Percentiles rank a stretch among this genome's conserved stretches.
phyloP scores from a whole-genome alignment of 2,113 vertebrate species.

The Chaenogobius annularis region DNA sequence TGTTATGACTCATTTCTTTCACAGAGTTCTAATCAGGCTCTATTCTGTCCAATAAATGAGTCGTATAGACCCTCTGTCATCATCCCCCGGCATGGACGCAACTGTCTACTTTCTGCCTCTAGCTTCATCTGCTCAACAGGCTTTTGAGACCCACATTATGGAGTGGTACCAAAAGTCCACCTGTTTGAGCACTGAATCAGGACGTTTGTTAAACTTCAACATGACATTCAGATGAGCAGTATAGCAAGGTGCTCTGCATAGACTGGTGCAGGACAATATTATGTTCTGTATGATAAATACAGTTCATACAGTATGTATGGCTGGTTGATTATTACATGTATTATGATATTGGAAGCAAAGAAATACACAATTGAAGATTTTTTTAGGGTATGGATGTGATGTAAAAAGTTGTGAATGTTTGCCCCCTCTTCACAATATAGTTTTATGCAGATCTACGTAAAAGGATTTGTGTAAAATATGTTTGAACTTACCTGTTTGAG shows the following conservation, averaged over 20 bases:
- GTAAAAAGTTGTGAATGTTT: background rate
- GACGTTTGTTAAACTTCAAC: background rate
- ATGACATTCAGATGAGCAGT: background rate
- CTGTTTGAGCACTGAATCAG: conserved; percentile 33
- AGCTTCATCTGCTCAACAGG: conserved; percentile 27
- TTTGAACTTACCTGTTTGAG: conserved; percentile 88
- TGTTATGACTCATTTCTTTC: conserved; percentile 1
- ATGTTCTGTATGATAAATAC: background rate
- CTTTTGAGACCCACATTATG: conserved; percentile 28
- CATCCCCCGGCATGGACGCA: conserved; percentile 23
- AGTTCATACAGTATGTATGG: no score
- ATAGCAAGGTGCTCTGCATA: background rate
- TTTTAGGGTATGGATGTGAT: background rate
- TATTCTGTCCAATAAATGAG: conserved; percentile 27
- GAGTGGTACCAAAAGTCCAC: conserved; percentile 31
- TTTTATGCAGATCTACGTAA: background rate
- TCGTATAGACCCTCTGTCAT: conserved; percentile 43
- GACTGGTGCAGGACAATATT: background rate
- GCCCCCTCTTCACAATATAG: background rate
- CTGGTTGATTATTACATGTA: background rate
- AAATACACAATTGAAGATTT: background rate
- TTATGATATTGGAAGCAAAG: background rate
- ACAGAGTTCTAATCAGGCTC: conserved; percentile 23
- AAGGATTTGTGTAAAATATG: conserved; percentile 9
- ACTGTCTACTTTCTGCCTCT: conserved; percentile 37